phyloP scores from a whole-genome alignment of 2,113 vertebrate species.

The Symphodus melops region DNA sequence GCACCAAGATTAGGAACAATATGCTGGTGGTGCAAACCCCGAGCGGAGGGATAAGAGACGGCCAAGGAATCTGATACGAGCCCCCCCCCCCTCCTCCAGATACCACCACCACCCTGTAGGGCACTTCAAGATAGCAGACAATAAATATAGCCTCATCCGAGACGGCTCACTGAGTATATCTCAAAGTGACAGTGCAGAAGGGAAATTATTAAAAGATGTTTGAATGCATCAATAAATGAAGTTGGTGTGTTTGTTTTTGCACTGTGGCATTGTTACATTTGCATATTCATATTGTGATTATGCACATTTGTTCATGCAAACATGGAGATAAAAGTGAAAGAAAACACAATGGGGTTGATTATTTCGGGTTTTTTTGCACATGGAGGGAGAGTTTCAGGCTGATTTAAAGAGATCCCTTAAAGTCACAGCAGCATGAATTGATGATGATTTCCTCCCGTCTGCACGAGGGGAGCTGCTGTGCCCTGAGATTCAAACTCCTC shows the following conservation, averaged over 20 bases:
- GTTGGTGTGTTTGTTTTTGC: background rate
- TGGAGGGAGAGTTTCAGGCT: conserved; percentile 14
- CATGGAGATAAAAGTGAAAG: conserved; percentile 6
- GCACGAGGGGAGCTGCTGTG: conserved; percentile 5
- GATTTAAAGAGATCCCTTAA: conserved; percentile 6
- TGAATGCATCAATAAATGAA: background rate
- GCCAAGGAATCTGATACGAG: conserved; percentile 38
- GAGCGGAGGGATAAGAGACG: conserved; percentile 33
- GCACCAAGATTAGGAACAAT: conserved; percentile 60
- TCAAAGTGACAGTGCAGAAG: background rate
- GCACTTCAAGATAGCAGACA: conserved; percentile 29
- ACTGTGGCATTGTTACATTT: background rate
- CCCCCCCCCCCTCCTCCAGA: background rate
- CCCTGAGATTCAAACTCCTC: background rate
- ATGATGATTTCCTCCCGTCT: conserved; percentile 11
- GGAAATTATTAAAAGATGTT: background rate
- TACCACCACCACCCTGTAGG: conserved; percentile 11
- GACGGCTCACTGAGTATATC: background rate
- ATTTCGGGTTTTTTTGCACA: conserved; percentile 5
- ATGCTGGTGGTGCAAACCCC: conserved; percentile 46
- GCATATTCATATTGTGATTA: background rate
- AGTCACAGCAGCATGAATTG: conserved; percentile 13
- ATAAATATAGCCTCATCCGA: conserved; percentile 38
- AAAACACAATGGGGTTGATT: background rate
- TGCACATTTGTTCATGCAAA: conserved; percentile 13